phyloP scores from a whole-genome alignment of 1,140 invertebrate species.

The Xylocopa sonorina region DNA sequence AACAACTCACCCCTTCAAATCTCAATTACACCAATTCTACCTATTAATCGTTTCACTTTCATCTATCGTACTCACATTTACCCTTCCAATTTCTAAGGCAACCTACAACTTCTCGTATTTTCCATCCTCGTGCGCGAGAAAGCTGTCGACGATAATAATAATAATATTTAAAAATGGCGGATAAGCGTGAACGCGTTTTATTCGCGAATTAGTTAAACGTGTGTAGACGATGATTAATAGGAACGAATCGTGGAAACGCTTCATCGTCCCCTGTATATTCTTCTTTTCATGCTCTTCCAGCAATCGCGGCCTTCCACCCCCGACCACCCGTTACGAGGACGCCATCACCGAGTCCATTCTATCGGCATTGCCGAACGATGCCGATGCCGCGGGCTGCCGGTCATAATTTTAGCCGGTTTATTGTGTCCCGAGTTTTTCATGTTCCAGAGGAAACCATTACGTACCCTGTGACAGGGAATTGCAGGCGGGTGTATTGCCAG shows the following conservation, averaged over 20 bases:
- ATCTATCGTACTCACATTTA: too few relatives aligned
- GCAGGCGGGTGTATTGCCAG: slow-evolving; percentile 75
- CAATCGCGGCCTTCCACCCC: slow-evolving; percentile 36
- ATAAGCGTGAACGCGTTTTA: too few relatives aligned
- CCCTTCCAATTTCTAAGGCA: too few relatives aligned
- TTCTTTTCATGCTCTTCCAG: slow-evolving; percentile 7
- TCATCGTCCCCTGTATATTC: neutral
- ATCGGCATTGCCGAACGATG: slow-evolving; percentile 56
- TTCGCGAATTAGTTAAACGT: too few relatives aligned
- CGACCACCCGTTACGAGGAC: slow-evolving; percentile 8
- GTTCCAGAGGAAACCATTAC: slow-evolving; percentile 75
- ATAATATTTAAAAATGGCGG: too few relatives aligned
- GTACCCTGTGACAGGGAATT: slow-evolving; percentile 76
- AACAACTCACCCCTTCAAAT: too few relatives aligned
- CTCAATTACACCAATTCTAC: too few relatives aligned
- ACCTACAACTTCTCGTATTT: too few relatives aligned
- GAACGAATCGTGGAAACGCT: neutral
- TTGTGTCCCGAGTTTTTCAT: slow-evolving; percentile 74
- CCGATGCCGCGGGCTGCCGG: too few relatives aligned
- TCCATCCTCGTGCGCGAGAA: too few relatives aligned
- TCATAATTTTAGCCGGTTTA: slow-evolving; percentile 77
- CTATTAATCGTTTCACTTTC: too few relatives aligned
- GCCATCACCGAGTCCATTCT: slow-evolving; percentile 47
- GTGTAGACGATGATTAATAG: slow-evolving; percentile 11
- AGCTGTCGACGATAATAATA: too few relatives aligned